Evolutionary conservation across 2,888 invertebrate genomes (phyloP), one percentile per base, ranked within the genome.

Genomic region (Drosophila longiperda): DNA sequence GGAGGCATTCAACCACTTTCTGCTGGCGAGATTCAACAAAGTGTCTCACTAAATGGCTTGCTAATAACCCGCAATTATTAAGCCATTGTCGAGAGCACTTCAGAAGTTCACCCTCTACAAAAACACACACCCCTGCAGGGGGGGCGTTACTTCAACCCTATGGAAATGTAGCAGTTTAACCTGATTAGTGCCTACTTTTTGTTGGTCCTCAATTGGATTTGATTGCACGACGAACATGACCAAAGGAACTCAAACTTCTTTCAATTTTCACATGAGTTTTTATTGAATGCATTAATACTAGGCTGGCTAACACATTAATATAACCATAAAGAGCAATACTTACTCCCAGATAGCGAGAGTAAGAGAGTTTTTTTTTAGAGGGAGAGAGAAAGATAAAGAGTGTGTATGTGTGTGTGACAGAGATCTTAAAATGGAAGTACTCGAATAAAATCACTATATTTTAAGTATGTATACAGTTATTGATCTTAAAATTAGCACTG

Each of bases 61-160:
- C 80, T 80, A 82, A 81, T 85, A 85, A 83, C 83, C 83, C 83
- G 77, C 81, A 84, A 84, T 84, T 84, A 84, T 83, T 79, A 75
- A 73, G 48, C 75, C 73, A 86, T 84, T 85, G 86, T 84, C 68
- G 49, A 70, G 72, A 70, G 80, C 64, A 63, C 60, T 75, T 64
- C 64, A 52, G 42, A 9, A 12, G 58, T 66, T 42, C 71, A 72
- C 72, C 69, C 78, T 72, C 73, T 32, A 20, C 42, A 15, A 20
- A 57, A 17, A 20, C 11, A 50, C 26, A 53, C 60, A 60, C 50
- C 40, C 63, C 64, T 17, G 32, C 15, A 33, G 20, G 54, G 54
- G 20, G 12, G 29, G 63, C 50, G 71, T 40, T 64, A 49, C 34
- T 72, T 72, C 82, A 84, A 82, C 84, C 87, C 87, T 71, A 75